phyloP scores from a whole-genome alignment of 2,113 vertebrate genomes.

The Suricata suricatta region DNA sequence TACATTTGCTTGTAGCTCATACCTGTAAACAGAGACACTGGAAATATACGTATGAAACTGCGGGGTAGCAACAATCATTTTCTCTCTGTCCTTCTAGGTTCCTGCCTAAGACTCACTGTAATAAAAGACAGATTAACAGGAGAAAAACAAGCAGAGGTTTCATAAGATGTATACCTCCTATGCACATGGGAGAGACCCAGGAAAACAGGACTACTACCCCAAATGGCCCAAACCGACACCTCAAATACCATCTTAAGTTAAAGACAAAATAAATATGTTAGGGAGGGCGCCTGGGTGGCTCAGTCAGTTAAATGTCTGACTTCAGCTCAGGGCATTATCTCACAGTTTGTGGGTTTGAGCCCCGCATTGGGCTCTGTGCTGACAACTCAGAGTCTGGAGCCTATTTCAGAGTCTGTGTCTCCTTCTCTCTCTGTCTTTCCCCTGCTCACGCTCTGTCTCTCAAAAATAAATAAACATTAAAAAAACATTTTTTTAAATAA shows the following conservation, averaged over 20 bases:
- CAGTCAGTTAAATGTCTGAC: too few species aligned
- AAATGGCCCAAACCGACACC: neutral
- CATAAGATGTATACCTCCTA: neutral
- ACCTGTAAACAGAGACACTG: neutral
- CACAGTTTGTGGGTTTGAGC: too few species aligned
- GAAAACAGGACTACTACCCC: neutral
- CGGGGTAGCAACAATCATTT: neutral
- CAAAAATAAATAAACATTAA: too few species aligned
- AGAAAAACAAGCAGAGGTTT: neutral
- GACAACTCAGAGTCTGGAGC: too few species aligned
- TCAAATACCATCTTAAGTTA: neutral
- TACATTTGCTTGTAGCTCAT: neutral
- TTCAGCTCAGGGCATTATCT: too few species aligned
- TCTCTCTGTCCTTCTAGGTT: neutral
- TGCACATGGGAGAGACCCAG: neutral
- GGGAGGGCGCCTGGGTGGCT: too few species aligned
- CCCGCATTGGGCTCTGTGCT: too few species aligned
- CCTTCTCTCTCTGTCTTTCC: too few species aligned
- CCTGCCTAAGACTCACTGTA: neutral
- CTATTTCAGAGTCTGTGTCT: too few species aligned
- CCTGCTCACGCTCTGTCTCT: too few species aligned
- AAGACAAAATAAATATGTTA: neutral
- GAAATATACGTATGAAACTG: neutral
- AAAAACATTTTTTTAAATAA: too few species aligned
- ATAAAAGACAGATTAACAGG: neutral